These are phyloP conservation scores for Marcusenius ussheri DNA, from an alignment of 2,113 vertebrate genomes.

Conservation along the genomic window DNA sequence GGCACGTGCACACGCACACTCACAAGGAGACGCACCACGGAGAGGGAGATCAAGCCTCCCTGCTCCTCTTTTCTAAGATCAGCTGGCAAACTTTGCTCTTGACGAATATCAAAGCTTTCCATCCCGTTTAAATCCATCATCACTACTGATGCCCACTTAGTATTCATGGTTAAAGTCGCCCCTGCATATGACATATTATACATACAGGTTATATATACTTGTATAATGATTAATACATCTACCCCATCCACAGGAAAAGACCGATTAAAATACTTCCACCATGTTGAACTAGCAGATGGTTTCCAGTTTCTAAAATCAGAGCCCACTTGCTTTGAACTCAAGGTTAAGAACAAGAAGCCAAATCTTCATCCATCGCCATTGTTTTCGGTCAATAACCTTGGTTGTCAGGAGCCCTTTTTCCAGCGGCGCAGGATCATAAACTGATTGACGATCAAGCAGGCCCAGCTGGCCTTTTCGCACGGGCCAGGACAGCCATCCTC, in stretches of 20 bases:
- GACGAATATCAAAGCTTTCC: conserved; percentile 47
- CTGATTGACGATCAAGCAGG: background rate
- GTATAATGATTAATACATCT: background rate
- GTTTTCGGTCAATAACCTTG: background rate
- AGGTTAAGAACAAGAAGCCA: background rate
- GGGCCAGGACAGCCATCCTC: background rate
- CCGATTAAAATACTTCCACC: background rate
- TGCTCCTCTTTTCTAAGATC: conserved; percentile 31
- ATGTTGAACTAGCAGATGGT: background rate
- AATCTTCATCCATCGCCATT: background rate
- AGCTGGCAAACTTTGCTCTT: conserved; percentile 50
- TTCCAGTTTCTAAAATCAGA: background rate
- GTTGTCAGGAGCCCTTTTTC: background rate
- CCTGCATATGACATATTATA: background rate
- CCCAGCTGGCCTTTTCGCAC: background rate
- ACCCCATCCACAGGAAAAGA: background rate
- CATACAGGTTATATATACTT: background rate
- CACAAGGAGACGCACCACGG: conserved; percentile 10
- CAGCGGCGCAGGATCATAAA: background rate
- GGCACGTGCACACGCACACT: background rate
- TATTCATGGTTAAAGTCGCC: background rate
- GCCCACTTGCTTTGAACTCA: background rate
- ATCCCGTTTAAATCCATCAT: conserved; percentile 52
- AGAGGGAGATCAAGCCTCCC: conserved; percentile 14
- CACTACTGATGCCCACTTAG: conserved; percentile 33